phyloP scores from a whole-genome alignment of 2,113 vertebrate genomes.

The Leptodactylus fuscus region DNA sequence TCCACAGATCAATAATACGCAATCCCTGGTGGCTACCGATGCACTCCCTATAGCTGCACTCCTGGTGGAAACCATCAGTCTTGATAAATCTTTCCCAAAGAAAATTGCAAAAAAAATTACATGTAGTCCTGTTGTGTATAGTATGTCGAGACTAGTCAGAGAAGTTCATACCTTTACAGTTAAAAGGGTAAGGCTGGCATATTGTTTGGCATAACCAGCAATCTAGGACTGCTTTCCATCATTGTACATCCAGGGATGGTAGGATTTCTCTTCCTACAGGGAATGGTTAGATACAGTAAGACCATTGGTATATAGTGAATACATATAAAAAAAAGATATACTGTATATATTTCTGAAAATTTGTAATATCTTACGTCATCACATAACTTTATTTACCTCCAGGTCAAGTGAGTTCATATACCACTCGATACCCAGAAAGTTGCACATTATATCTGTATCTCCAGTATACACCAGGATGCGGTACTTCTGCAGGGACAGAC shows the following conservation, averaged over 20 bases:
- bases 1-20: too few relatives aligned
- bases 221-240: constrained; percentile 79
- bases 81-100: too few relatives aligned
- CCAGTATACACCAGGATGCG: constrained; percentile 54
- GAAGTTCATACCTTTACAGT: constrained; percentile 85
- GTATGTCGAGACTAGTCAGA: too few relatives aligned
- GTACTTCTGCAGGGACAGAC: neutral
- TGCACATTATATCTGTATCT: constrained; percentile 61
- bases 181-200: constrained; percentile 84
- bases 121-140: too few relatives aligned
- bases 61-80: too few relatives aligned
- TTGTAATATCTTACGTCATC: neutral
- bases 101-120: too few relatives aligned
- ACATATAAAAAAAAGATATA: neutral
- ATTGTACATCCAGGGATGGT: constrained; percentile 84
- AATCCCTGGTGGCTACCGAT: too few relatives aligned
- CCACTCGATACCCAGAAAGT: constrained; percentile 61
- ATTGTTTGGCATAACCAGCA: constrained; percentile 93
- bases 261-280: constrained; percentile 83
- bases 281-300: neutral
- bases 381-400: constrained; percentile 21
- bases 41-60: too few relatives aligned
- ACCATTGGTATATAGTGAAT: too few relatives aligned
- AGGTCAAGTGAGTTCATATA: constrained; percentile 56
- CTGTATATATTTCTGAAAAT: neutral